Conservation (phyloP, 1,140 invertebrate species). For the Bombus breviceps region DNA sequence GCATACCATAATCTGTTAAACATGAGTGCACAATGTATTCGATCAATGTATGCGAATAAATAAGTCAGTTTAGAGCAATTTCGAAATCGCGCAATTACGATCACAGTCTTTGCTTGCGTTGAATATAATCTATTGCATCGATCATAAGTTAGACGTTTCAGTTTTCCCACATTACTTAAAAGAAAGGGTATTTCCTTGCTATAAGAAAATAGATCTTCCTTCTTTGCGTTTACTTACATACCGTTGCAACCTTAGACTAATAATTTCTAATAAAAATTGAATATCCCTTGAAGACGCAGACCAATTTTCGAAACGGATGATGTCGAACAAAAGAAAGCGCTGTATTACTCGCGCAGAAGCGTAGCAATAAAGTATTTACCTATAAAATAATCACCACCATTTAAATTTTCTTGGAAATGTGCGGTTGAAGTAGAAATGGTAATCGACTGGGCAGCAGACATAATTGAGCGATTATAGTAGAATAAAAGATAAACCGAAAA, state of each 20-base stretch:
- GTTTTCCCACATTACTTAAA: accelerated
- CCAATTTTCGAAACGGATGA: neutral
- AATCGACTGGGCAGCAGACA: neutral
- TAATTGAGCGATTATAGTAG: constrained; percentile 1
- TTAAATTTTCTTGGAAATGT: neutral
- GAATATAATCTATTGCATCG: neutral
- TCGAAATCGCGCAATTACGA: neutral
- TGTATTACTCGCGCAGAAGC: neutral
- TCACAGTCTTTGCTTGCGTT: neutral
- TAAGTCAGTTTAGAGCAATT: neutral
- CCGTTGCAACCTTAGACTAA: no score
- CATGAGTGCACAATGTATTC: accelerated
- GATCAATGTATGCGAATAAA: neutral
- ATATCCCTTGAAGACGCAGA: neutral
- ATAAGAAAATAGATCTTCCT: neutral
- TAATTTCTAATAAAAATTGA: neutral
- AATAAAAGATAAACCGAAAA: constrained; percentile 10
- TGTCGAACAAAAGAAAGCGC: neutral
- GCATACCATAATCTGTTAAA: neutral
- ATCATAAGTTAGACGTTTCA: neutral
- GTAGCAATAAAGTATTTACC: neutral
- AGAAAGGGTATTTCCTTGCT: neutral
- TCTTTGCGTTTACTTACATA: no score
- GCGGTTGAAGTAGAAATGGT: neutral
- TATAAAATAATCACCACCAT: neutral